phyloP scores from a whole-genome alignment of 2,888 invertebrate species.

The Aleiodes testaceus region DNA sequence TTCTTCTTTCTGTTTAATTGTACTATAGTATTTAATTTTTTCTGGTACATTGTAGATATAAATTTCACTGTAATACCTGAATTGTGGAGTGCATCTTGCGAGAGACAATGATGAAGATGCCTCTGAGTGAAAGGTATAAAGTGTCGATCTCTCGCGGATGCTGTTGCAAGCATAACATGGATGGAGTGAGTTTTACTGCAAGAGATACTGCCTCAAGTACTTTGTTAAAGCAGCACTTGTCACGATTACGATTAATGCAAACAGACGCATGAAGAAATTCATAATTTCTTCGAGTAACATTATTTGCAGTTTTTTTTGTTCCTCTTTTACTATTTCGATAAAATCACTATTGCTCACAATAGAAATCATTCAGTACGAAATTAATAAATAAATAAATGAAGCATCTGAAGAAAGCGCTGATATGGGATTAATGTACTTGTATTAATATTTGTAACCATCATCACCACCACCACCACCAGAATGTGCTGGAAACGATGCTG shows the following conservation, averaged over 20 bases:
- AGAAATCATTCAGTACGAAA: conserved; percentile 1
- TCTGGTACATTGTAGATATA: background rate
- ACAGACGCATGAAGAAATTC: too few species aligned
- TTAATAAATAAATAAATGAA: conserved; percentile 18
- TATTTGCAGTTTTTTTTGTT: too few species aligned
- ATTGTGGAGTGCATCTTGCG: conserved; percentile 1
- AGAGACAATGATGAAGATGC: conserved; percentile 7
- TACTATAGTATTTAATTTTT: background rate
- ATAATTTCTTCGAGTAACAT: too few species aligned
- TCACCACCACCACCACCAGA: conserved; percentile 52
- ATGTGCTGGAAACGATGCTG: conserved; percentile 66
- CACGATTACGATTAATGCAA: too few species aligned
- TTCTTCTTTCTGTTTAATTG: background rate
- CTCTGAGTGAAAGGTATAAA: conserved; percentile 28
- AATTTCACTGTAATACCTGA: background rate
- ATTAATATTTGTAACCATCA: conserved; percentile 66
- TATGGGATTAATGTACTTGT: background rate
- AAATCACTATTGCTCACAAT: background rate
- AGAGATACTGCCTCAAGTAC: background rate
- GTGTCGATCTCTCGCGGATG: conserved; percentile 29
- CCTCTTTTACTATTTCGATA: background rate
- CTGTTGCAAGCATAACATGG: conserved; percentile 9
- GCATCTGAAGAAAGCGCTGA: background rate
- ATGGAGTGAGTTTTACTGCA: background rate
- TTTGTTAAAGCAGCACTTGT: background rate